Conservation (phyloP, 1,140 invertebrate species). For the Teleogryllus occipitalis region DNA sequence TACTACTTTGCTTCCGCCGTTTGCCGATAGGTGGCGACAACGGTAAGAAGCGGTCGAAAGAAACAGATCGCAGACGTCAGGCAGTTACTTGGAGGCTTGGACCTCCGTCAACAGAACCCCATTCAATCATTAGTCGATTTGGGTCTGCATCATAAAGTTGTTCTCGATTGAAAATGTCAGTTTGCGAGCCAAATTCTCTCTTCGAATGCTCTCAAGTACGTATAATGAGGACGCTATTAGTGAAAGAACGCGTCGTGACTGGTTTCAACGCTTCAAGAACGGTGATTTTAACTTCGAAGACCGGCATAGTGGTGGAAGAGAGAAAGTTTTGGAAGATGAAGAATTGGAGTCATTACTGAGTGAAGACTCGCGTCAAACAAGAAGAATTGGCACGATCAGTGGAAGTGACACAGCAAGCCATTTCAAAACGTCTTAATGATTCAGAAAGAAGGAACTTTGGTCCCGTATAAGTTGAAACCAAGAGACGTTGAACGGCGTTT, state of each 20-base stretch:
- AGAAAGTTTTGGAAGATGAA: too few species aligned
- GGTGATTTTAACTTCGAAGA: conserved; percentile 26
- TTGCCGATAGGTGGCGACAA: neutral
- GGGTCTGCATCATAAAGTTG: conserved; percentile 9
- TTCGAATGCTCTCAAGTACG: conserved; percentile 13
- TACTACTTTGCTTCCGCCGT: conserved; percentile 10
- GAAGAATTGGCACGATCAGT: too few species aligned
- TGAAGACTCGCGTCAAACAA: too few species aligned
- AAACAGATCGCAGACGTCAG: conserved; percentile 11
- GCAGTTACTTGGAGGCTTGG: too few species aligned
- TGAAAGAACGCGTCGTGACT: conserved; percentile 22
- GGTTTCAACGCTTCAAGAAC: conserved; percentile 27
- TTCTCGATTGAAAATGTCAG: conserved; percentile 15
- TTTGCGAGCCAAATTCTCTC: conserved; percentile 8
- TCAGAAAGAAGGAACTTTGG: conserved; percentile 20
- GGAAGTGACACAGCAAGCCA: too few species aligned
- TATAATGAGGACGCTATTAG: conserved; percentile 21
- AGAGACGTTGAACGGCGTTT: conserved; percentile 29
- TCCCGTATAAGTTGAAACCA: conserved; percentile 29
- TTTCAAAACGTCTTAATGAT: too few species aligned
- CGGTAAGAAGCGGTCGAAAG: conserved; percentile 13
- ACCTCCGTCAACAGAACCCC: too few species aligned
- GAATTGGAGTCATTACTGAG: too few species aligned
- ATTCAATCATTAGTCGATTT: conserved; percentile 3
- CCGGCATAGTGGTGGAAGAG: neutral